A percentile compares a stretch with the other conserved stretches of the same genome.
Evolutionary conservation across 1,140 invertebrate genomes (phyloP).

Genomic region (Triops longicaudatus): DNA sequence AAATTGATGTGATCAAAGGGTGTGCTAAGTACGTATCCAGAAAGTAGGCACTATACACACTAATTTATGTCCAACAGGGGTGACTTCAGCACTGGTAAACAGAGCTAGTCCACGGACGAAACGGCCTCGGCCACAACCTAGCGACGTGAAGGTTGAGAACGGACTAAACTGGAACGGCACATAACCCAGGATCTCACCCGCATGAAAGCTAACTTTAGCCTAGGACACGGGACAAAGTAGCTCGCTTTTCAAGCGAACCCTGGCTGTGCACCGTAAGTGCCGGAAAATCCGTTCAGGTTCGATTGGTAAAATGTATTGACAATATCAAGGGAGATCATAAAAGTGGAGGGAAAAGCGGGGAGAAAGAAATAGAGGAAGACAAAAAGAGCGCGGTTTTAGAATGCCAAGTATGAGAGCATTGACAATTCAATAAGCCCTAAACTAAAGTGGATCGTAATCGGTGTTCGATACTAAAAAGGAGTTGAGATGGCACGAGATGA

Average conservation of each 20-base stretch:
- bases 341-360: too few relatives aligned
- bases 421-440: background rate
- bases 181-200: background rate
- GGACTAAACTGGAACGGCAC: conserved; percentile 5
- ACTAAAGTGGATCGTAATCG: background rate
- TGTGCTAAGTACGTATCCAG: background rate
- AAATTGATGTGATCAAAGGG: background rate
- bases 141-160: background rate
- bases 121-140: background rate
- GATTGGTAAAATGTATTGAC: background rate
- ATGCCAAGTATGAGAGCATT: too few relatives aligned
- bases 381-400: too few relatives aligned
- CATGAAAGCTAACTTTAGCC: background rate
- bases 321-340: background rate
- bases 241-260: background rate
- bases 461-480: background rate
- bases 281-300: background rate
- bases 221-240: background rate
- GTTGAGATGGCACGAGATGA: background rate
- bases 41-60: background rate
- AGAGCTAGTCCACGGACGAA: background rate
- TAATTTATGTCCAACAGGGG: background rate
- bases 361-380: too few relatives aligned
- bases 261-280: background rate
- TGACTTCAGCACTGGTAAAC: background rate